Base-by-base conservation (phyloP, 2,113 vertebrate genomes). In the Leptodactylus fuscus region DNA sequence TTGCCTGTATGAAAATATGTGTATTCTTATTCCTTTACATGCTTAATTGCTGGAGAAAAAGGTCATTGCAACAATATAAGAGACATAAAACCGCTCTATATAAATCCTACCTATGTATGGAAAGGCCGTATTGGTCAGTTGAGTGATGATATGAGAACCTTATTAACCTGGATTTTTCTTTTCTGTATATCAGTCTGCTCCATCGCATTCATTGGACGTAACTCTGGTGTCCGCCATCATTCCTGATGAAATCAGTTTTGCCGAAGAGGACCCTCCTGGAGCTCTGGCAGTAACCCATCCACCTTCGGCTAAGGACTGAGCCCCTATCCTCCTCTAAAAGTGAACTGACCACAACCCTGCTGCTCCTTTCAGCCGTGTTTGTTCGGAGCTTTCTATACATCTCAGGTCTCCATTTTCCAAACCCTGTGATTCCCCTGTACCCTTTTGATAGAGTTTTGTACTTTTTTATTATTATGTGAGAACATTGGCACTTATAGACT, bases 221-320 rank as follows among this genome's bases (percentile, higher is more conserved):
- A 96, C 95, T 38, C 95, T 96, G 90, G 88, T 96, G 27, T 94
- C 96, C 15, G 90, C 91, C 0, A 94, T 97, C 89, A 95, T 95
- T 0, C 90, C 95, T 83, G 96, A 96, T 5, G 94, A 95, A 74
- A 93, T 95, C 80, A 91, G 87, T 81, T 81, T 96, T 82, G 90
- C 93, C 20, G 94, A 94, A 80, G 96, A 95, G 82, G 84, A 85
- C 65, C 84, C 84, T 70, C 74, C 22, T 88, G 48, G 76, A 58
- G 11, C 34, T 34, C 48, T 8, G 4, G 53, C 46, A 24, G 6
- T 24, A 55, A 79, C 55, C 76, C 36, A 58, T 81, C 34, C 84
- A 51, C 24, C 76, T 11, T 22, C 76, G 81, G 24, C 18, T 20
- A 81, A 36, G 36, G 65, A 85, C 77, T 85, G 75, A 70, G n/a